Base-by-base conservation (phyloP, 2,113 vertebrate genomes). In the Phaethornis superciliosus region DNA sequence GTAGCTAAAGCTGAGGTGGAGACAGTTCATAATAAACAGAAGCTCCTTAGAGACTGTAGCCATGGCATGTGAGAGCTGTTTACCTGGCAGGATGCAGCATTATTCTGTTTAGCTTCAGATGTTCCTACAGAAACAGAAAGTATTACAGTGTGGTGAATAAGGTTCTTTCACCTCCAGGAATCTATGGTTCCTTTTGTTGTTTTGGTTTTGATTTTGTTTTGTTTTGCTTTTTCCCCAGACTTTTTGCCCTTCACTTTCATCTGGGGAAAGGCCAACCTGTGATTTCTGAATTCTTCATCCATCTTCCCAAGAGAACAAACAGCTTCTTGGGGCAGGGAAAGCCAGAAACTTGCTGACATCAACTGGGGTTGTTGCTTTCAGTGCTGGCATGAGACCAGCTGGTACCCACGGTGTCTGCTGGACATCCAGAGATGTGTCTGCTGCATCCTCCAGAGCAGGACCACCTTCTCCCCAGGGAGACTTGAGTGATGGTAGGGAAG, bases 1-100 rank as follows among this genome's bases (percentile, higher is more conserved):
- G 96, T 95, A 96, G 80, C 96, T 85, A 74, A 85, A 78, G 79
- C 87, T 2, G 6, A 70, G 81, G 54, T 58, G 74, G 77, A 87
- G 70, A 80, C 11, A 21, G 88, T 55, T 95, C 97, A 93, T 64
- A 59, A 90, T 94, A 97, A 97, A 98, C 96, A 97, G 70, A 89
- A 93, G 95, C 95, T 94, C 97, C 98, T 97, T 97, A 89, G 98
- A 98, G 88, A 98, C 98, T 1, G 97, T 98, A 97, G 97, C 88
- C 95, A 97, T 49, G 96, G 92, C 69, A 89, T 78, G 72, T 8
- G 54, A 27, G 83, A 86, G 84, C 85, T 97, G 92, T 97, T 97
- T 97, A 96, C 95, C 93, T 95, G 90, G 91, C 96, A 83, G n/a
- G 37, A 94, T 90, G 94, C n/a, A 92, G 64, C 87, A 88, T 86